Evolutionary conservation across 2,797 vertebrate genomes (phyloP).

Genomic region (Echiichthys vipera): DNA sequence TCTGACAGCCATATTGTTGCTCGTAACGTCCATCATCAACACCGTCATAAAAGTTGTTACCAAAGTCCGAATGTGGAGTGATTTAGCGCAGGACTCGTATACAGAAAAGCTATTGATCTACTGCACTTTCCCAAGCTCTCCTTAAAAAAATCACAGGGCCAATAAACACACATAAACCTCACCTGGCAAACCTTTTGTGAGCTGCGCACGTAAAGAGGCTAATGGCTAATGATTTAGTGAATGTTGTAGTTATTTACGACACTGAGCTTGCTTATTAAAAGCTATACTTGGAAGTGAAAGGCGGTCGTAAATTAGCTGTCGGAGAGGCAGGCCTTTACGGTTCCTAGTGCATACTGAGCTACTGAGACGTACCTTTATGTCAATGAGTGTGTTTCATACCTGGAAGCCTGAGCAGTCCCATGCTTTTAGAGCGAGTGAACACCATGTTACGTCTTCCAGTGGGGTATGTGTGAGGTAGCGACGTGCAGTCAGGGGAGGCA

Average conservation of each 20-base stretch:
- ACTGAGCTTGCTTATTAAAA: conserved; percentile 66
- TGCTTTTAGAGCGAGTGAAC: conserved; percentile 21
- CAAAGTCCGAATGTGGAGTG: conserved; percentile 30
- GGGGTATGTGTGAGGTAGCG: conserved; percentile 37
- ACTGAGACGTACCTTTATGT: conserved; percentile 59
- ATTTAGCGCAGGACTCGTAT: conserved; percentile 55
- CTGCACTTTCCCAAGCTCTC: conserved; percentile 50
- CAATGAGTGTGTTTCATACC: conserved; percentile 37
- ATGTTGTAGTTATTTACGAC: conserved; percentile 66
- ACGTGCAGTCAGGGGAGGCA: too few relatives aligned
- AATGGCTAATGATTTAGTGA: conserved; percentile 73
- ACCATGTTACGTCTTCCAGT: conserved; percentile 39
- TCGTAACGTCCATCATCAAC: conserved; percentile 38
- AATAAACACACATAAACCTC: conserved; percentile 70
- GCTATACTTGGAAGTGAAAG: conserved; percentile 46
- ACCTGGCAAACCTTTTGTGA: conserved; percentile 71
- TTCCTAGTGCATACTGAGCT: conserved; percentile 25
- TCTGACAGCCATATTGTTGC: conserved; percentile 35
- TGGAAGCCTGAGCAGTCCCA: conserved; percentile 13
- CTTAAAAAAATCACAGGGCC: conserved; percentile 68
- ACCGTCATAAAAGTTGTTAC: conserved; percentile 45
- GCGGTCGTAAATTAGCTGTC: conserved; percentile 60
- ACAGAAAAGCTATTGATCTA: conserved; percentile 67
- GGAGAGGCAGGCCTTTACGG: conserved; percentile 16
- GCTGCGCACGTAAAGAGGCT: conserved; percentile 56